A percentile compares a stretch with the other conserved stretches of the same genome.
Conservation (phyloP, 1,140 invertebrate species). For the Ooceraea biroi region DNA sequence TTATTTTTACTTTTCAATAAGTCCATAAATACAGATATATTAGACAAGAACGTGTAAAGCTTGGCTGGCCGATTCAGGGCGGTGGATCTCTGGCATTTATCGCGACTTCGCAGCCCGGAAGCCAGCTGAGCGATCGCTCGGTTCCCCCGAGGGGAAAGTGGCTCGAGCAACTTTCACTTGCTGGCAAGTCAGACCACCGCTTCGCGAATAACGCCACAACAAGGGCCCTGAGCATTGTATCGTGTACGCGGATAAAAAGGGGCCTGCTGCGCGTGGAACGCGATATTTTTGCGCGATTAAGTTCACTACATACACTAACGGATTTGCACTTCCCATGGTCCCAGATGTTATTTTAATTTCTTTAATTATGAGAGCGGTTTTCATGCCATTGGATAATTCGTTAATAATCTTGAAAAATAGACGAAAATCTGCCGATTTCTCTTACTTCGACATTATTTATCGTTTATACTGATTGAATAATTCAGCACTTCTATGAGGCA, state of each 20-base stretch:
- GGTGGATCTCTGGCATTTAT: constrained; percentile 75
- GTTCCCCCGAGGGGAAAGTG: constrained; percentile 83
- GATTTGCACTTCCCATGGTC: too few species aligned
- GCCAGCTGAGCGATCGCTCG: constrained; percentile 78
- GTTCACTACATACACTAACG: neutral
- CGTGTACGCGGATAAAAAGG: constrained; percentile 34
- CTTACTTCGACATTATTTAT: too few species aligned
- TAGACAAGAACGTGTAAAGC: neutral
- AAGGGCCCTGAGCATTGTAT: constrained; percentile 46
- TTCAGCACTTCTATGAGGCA: too few species aligned
- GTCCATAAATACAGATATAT: too few species aligned
- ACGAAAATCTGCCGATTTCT: too few species aligned
- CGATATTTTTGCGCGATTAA: constrained; percentile 43
- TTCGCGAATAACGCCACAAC: constrained; percentile 31
- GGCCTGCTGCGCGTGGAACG: neutral
- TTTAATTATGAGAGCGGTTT: too few species aligned
- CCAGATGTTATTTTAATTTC: too few species aligned
- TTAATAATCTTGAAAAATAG: too few species aligned
- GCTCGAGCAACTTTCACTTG: constrained; percentile 85
- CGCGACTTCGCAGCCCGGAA: constrained; percentile 80
- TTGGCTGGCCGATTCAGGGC: constrained; percentile 60
- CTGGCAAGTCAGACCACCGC: constrained; percentile 73
- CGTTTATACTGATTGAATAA: too few species aligned
- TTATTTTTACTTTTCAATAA: neutral
- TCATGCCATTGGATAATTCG: too few species aligned